Percentiles rank a stretch among this genome's conserved stretches.
Conservation (phyloP, 1,140 invertebrate species). For the Hypsibius dujardini region DNA sequence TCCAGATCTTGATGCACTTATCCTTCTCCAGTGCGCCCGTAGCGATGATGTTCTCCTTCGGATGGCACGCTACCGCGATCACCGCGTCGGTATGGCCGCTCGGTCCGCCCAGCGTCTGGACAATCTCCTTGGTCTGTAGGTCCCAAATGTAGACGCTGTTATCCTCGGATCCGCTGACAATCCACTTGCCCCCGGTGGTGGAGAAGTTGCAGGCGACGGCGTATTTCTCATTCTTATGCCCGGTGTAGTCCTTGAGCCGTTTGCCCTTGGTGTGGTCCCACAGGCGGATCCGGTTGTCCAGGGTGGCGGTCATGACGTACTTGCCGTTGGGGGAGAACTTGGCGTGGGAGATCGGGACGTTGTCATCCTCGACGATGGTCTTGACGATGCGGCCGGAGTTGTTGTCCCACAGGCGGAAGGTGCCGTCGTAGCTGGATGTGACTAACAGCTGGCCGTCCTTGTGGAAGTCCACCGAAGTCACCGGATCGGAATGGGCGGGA, state of each 20-base stretch:
- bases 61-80: conserved; percentile 91
- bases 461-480: conserved; percentile 91
- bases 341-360: conserved; percentile 97
- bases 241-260: conserved; percentile 90
- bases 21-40: conserved; percentile 95
- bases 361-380: conserved; percentile 68
- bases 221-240: conserved; percentile 98
- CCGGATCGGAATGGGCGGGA: conserved; percentile 97
- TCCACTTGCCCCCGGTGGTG: conserved; percentile 99
- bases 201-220: conserved; percentile 99
- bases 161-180: conserved; percentile 98
- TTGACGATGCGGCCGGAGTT: conserved; percentile 96
- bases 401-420: conserved; percentile 89
- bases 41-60: conserved; percentile 95
- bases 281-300: conserved; percentile 64
- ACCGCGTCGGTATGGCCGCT: conserved; percentile 98
- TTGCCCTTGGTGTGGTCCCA: conserved; percentile 94
- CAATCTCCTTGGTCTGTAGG: conserved; percentile 95
- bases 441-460: conserved; percentile 94
- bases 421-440: conserved; percentile 93
- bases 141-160: conserved; percentile 99
- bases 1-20: conserved; percentile 98
- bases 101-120: conserved; percentile 86
- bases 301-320: conserved; percentile 89
- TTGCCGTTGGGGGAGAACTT: conserved; percentile 99